Percentiles rank a stretch among this genome's conserved stretches.
phyloP scores from a whole-genome alignment of 2,113 vertebrate genomes.

The Phalacrocorax carbo region DNA sequence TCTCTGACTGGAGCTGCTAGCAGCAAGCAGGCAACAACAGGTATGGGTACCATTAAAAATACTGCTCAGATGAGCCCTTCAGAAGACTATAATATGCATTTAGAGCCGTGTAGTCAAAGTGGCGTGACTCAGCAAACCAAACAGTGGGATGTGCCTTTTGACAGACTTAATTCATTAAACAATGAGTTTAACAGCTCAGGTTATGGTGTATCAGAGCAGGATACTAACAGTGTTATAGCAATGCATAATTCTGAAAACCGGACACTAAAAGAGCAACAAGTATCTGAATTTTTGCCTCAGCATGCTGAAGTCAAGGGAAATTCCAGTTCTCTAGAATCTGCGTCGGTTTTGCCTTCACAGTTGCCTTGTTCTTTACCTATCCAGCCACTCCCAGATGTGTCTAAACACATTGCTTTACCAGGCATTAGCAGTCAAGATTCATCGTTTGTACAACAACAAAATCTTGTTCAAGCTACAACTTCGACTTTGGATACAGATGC shows the following conservation, averaged over 20 bases:
- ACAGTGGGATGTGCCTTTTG: conserved; percentile 66
- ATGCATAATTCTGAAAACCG: conserved; percentile 66
- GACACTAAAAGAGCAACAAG: conserved; percentile 66
- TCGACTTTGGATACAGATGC: conserved; percentile 49
- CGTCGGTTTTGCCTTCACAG: conserved; percentile 60
- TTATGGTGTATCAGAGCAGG: conserved; percentile 58
- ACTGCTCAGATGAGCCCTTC: conserved; percentile 4
- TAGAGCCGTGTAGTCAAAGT: conserved; percentile 65
- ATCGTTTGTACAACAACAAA: conserved; percentile 62
- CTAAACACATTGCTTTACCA: conserved; percentile 56
- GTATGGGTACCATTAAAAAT: conserved; percentile 46
- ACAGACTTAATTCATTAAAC: conserved; percentile 64
- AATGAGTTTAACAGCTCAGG: conserved; percentile 57
- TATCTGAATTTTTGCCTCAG: conserved; percentile 60
- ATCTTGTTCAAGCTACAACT: conserved; percentile 20
- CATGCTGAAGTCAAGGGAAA: conserved; percentile 55
- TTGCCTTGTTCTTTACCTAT: conserved; percentile 54
- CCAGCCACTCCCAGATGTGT: conserved; percentile 49
- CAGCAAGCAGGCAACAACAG: conserved; percentile 67
- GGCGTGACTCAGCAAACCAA: conserved; percentile 60
- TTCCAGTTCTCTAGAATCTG: conserved; percentile 55
- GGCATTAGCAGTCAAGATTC: conserved; percentile 64
- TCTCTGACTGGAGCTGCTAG: conserved; percentile 51
- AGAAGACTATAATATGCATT: conserved; percentile 43
- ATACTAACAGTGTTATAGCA: conserved; percentile 13